phyloP scores from a whole-genome alignment of 1,140 invertebrate species.

The Ladona fulva region DNA sequence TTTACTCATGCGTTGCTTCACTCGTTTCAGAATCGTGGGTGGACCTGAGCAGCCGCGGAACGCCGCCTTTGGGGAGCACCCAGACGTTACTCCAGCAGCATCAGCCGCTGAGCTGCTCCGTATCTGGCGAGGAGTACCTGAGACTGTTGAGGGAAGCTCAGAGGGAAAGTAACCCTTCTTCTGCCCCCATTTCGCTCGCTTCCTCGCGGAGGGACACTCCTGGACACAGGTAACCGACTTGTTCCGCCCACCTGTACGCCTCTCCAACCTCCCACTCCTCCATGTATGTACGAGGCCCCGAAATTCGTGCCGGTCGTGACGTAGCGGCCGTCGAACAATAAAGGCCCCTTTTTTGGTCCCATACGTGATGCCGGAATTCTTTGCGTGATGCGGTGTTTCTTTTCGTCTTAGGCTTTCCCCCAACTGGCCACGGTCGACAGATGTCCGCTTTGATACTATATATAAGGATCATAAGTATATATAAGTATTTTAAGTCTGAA shows the following conservation, averaged over 20 bases:
- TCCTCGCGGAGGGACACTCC: conserved; percentile 62
- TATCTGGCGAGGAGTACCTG: conserved; percentile 62
- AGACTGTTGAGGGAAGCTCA: conserved; percentile 75
- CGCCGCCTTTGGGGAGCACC: conserved; percentile 42
- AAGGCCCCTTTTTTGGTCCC: no score
- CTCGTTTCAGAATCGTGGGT: conserved; percentile 75
- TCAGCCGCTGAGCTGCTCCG: conserved; percentile 25
- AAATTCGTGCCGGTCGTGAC: no score
- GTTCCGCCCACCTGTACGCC: background rate
- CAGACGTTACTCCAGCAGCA: conserved; percentile 22
- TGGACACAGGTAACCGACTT: conserved; percentile 38
- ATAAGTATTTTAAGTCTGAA: no score
- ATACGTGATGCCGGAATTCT: no score
- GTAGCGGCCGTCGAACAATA: no score
- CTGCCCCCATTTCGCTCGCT: conserved; percentile 67
- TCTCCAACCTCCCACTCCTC: background rate
- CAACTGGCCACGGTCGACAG: no score
- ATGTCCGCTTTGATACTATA: no score
- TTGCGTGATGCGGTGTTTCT: no score
- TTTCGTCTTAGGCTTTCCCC: no score
- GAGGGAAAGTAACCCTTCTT: conserved; percentile 75
- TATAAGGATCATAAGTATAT: no score
- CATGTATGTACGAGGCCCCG: no score
- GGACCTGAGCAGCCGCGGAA: conserved; percentile 51
- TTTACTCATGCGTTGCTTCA: background rate